phyloP scores from a whole-genome alignment of 2,113 vertebrate species.

The Vidua macroura region DNA sequence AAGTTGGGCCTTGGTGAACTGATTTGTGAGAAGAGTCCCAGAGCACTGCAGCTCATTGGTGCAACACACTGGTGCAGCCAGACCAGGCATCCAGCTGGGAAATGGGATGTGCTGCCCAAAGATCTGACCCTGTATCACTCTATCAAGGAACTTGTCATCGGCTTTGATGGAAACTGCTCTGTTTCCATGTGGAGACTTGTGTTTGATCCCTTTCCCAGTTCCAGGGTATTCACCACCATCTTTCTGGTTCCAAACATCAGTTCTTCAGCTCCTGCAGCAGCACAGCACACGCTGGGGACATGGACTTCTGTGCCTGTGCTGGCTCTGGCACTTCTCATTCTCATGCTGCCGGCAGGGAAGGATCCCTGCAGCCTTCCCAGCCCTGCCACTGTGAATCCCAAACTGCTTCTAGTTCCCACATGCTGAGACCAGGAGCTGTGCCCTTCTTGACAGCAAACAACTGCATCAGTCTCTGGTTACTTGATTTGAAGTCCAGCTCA shows the following conservation, averaged over 20 bases:
- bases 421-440: neutral
- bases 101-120: neutral
- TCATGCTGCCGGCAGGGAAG: fast-evolving
- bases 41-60: neutral
- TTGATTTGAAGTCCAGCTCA: neutral
- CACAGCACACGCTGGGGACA: fast-evolving
- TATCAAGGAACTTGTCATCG: neutral
- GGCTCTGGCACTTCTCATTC: neutral
- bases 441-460: neutral
- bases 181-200: neutral
- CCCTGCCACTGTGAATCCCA: neutral
- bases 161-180: neutral
- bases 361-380: neutral
- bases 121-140: neutral
- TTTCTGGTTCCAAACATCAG: neutral
- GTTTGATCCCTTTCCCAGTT: neutral
- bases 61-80: neutral
- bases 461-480: neutral
- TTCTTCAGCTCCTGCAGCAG: neutral
- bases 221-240: neutral
- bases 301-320: neutral
- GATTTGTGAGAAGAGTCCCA: neutral
- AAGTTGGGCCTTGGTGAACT: neutral
- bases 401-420: neutral
- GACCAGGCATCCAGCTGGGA: neutral